A percentile compares a stretch with the other conserved stretches of the same genome.
phyloP scores from a whole-genome alignment of 1,140 invertebrate species.

The Phymorhynchus buccinoides region DNA sequence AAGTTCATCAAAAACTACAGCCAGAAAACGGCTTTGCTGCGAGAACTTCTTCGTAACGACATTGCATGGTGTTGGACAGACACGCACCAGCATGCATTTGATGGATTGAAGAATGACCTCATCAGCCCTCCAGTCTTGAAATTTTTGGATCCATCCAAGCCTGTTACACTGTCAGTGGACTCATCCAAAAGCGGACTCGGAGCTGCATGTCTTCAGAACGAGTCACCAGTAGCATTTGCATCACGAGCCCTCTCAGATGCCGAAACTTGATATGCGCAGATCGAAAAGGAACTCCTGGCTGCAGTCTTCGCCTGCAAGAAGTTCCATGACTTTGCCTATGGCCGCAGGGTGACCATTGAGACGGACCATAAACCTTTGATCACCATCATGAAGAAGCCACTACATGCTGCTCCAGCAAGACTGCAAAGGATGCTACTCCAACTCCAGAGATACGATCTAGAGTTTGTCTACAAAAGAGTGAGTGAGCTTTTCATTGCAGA shows the following conservation, averaged over 20 bases:
- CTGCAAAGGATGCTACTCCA: slow-evolving; percentile 47
- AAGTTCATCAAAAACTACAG: slow-evolving; percentile 34
- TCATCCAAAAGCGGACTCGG: too few species aligned
- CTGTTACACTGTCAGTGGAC: too few species aligned
- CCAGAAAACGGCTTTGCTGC: slow-evolving; percentile 3
- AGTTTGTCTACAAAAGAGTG: slow-evolving; percentile 44
- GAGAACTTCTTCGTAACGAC: too few species aligned
- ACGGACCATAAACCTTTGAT: slow-evolving; percentile 52
- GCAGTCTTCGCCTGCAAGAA: slow-evolving; percentile 74
- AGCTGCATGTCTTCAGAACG: too few species aligned
- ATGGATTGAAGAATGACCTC: too few species aligned
- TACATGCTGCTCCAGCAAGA: slow-evolving; percentile 35
- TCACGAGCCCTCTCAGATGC: slow-evolving; percentile 67
- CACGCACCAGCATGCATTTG: too few species aligned
- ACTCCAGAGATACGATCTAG: slow-evolving; percentile 54
- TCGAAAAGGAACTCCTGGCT: slow-evolving; percentile 75
- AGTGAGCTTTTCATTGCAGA: slow-evolving; percentile 42
- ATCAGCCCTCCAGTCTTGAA: too few species aligned
- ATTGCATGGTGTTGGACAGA: not conserved
- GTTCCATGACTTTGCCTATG: slow-evolving; percentile 75
- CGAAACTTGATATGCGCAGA: slow-evolving; percentile 74
- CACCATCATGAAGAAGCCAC: slow-evolving; percentile 31
- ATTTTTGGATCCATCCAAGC: too few species aligned
- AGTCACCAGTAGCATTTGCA: too few species aligned
- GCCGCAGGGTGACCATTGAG: slow-evolving; percentile 42